Conservation (phyloP, 2,888 invertebrate species). For the Temnothorax ravouxi region DNA sequence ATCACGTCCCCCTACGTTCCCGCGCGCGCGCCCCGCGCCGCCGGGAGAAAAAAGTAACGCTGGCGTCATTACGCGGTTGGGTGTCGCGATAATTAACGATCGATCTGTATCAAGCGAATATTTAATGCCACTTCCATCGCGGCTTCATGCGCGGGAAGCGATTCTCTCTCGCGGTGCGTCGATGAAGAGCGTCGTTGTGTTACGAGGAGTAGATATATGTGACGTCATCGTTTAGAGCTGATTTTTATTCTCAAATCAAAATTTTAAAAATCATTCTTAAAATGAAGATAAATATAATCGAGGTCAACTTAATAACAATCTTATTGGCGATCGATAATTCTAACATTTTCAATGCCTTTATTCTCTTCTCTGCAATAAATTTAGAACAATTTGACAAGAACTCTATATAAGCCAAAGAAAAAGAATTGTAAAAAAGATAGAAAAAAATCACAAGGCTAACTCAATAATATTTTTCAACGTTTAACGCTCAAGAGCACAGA, state of each 20-base stretch:
- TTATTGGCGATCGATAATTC: neutral
- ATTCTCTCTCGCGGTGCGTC: neutral
- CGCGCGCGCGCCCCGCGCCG: neutral
- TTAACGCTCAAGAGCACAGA: neutral
- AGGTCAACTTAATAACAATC: neutral
- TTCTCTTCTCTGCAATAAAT: neutral
- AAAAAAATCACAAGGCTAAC: neutral
- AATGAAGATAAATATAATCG: neutral
- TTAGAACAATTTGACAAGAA: neutral
- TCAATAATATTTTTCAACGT: neutral
- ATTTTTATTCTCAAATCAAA: too few relatives aligned
- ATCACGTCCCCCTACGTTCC: conserved; percentile 69
- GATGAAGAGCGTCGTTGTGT: neutral
- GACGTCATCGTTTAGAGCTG: conserved; percentile 12
- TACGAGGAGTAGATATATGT: neutral
- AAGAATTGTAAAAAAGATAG: neutral
- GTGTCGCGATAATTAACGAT: conserved; percentile 42
- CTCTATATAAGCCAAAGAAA: neutral
- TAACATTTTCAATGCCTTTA: neutral
- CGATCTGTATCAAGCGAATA: conserved; percentile 41
- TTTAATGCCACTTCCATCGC: conserved; percentile 9
- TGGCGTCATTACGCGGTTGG: conserved; percentile 35
- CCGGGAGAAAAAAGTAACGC: conserved; percentile 26
- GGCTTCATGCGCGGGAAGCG: neutral
- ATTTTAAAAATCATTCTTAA: neutral